These are phyloP conservation scores for Drosophila persimilis DNA, from an alignment of 1,140 invertebrate species.

Conservation along the genomic window DNA sequence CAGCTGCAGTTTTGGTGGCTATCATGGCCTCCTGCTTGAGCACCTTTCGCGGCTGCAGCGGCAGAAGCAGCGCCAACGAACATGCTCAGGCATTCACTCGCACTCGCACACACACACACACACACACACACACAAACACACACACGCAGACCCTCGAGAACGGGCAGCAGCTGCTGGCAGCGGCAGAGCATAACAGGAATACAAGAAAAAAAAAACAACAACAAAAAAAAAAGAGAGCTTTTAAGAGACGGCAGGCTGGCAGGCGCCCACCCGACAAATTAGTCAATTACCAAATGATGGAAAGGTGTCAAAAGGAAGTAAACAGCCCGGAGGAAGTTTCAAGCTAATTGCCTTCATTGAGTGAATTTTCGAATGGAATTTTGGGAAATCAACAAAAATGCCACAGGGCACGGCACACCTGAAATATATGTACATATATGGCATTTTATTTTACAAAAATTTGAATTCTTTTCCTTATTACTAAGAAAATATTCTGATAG, in stretches of 20 bases:
- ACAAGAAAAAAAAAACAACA: background rate
- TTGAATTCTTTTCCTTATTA: too few relatives aligned
- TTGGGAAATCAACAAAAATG: background rate
- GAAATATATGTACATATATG: too few relatives aligned
- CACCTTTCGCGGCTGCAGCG: constrained; percentile 28
- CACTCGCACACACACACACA: constrained; percentile 4
- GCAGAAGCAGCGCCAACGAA: background rate
- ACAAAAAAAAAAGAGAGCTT: constrained; percentile 19
- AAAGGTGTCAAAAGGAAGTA: too few relatives aligned
- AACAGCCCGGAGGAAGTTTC: background rate
- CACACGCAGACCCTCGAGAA: constrained; percentile 11
- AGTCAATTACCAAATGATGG: constrained; percentile 17
- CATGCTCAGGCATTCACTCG: constrained; percentile 3
- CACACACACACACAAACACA: constrained; percentile 11
- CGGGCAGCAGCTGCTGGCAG: constrained; percentile 41
- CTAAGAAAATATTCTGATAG: too few relatives aligned
- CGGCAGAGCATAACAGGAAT: constrained; percentile 12
- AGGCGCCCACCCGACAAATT: constrained; percentile 36
- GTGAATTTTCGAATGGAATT: background rate
- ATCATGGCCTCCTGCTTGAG: background rate
- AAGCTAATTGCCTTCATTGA: too few relatives aligned
- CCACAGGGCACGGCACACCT: too few relatives aligned
- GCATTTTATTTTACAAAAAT: too few relatives aligned
- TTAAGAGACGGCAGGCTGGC: constrained; percentile 13
- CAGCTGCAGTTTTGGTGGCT: too few relatives aligned